Conservation (phyloP, 2,797 vertebrate species). For the Scleropages formosus region DNA sequence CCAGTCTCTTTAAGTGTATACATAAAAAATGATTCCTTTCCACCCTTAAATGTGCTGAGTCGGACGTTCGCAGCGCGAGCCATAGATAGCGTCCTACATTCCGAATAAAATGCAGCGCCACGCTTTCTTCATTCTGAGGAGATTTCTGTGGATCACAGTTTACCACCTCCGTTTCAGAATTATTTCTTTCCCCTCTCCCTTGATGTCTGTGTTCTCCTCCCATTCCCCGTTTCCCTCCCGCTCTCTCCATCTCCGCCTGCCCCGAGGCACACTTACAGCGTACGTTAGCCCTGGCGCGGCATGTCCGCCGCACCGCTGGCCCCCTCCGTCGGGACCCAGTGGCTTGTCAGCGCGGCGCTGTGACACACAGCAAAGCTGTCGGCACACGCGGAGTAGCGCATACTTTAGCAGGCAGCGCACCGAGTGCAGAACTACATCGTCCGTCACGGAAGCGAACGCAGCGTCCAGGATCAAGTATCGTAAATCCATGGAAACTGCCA, state of each 20-base stretch:
- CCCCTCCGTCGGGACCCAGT: background rate
- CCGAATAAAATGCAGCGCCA: conserved; percentile 29
- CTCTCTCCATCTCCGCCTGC: background rate
- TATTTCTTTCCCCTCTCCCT: background rate
- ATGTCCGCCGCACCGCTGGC: background rate
- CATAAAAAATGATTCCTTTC: conserved; percentile 52
- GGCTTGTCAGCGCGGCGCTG: background rate
- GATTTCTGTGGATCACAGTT: conserved; percentile 17
- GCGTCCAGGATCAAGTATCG: too few relatives aligned
- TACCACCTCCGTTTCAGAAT: background rate
- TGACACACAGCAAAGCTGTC: too few relatives aligned
- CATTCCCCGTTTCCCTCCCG: background rate
- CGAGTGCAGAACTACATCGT: too few relatives aligned
- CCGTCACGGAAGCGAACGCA: too few relatives aligned
- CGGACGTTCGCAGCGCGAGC: conserved; percentile 39
- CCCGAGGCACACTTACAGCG: background rate
- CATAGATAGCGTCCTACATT: conserved; percentile 48
- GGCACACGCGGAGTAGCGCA: too few relatives aligned
- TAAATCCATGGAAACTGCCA: too few relatives aligned
- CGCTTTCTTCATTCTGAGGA: conserved; percentile 9
- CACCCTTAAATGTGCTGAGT: conserved; percentile 58
- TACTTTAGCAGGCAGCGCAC: too few relatives aligned
- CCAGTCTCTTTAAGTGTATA: conserved; percentile 41
- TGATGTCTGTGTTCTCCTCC: background rate
- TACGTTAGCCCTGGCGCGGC: background rate